Evolutionary conservation across 2,888 invertebrate genomes (phyloP).

Genomic region (Spialia ferax): DNA sequence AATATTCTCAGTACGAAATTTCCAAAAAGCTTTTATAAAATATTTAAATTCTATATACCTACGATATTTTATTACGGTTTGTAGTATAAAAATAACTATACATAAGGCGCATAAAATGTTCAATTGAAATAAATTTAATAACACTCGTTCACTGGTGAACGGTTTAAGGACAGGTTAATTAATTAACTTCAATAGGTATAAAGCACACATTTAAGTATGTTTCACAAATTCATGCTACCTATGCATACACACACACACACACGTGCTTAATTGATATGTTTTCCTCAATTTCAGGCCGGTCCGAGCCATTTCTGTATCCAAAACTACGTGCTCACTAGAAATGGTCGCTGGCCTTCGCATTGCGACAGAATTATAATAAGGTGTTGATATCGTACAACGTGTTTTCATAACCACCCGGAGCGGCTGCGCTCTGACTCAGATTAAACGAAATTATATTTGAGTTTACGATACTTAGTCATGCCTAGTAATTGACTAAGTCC

Average conservation of each 20-base stretch:
- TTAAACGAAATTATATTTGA: neutral
- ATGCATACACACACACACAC: neutral
- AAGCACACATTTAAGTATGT: neutral
- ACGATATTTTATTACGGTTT: neutral
- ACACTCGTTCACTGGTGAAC: neutral
- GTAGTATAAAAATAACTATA: neutral
- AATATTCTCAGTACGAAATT: no score
- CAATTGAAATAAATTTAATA: neutral
- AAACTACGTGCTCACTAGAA: slow-evolving; percentile 5
- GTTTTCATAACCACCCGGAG: slow-evolving; percentile 8
- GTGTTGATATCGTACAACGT: slow-evolving; percentile 5
- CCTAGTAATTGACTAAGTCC: neutral
- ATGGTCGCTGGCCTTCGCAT: slow-evolving; percentile 15
- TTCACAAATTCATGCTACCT: neutral
- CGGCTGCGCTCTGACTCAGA: slow-evolving; percentile 12
- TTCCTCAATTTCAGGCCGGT: slow-evolving; percentile 13
- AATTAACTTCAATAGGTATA: neutral
- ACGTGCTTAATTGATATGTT: neutral
- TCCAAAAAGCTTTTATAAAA: no score
- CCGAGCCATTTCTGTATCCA: neutral
- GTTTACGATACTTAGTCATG: neutral
- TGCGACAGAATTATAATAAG: slow-evolving; percentile 19
- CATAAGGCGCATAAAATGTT: no score
- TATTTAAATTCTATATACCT: no score
- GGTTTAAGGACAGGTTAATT: neutral